Conservation (phyloP, 2,113 vertebrate species). For the Thryonomys swinderianus region DNA sequence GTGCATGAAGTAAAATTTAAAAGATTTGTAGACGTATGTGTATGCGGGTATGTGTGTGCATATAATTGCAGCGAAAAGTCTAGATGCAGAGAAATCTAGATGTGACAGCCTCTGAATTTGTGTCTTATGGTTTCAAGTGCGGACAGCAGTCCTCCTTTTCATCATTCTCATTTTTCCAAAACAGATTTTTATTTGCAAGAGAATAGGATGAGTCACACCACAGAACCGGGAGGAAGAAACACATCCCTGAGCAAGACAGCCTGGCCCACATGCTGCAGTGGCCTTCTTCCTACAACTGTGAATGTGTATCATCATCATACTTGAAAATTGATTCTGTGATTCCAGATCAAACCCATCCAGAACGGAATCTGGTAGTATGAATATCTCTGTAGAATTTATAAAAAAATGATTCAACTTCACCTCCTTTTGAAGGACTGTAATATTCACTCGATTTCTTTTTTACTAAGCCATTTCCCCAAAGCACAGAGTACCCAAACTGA, state of each 20-base stretch:
- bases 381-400: neutral
- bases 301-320: neutral
- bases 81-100: neutral
- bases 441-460: neutral
- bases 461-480: neutral
- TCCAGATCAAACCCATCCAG: neutral
- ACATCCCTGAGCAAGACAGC: neutral
- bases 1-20: neutral
- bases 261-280: neutral
- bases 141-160: neutral
- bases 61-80: neutral
- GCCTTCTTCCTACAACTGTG: neutral
- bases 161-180: neutral
- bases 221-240: neutral
- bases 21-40: neutral
- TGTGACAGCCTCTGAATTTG: neutral
- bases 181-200: slow-evolving; percentile 25
- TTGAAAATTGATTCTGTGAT: neutral
- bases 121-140: neutral
- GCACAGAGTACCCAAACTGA: neutral
- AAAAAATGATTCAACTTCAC: neutral
- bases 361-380: neutral
- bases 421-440: neutral
- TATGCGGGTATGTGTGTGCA: neutral
- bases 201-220: neutral